Evolutionary conservation across 2,113 vertebrate species (phyloP), one percentile per base, ranked within the genome.

Genomic region (Deroptyus accipitrinus): DNA sequence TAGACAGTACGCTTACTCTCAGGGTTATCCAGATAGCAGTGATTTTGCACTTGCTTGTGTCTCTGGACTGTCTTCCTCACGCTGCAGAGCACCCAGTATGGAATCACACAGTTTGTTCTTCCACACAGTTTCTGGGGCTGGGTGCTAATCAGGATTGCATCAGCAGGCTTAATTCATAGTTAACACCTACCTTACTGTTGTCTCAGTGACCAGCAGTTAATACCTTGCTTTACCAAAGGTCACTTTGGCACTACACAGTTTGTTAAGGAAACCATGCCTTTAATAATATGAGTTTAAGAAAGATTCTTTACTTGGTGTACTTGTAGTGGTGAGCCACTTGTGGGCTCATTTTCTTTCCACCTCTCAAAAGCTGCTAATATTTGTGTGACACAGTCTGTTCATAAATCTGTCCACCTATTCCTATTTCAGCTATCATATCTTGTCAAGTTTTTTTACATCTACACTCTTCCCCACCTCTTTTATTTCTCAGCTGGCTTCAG

Each of bases 1-100:
- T 3, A 5, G 46, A 61, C 1, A 3, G 17, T 39, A 18, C 0
- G 0, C 13, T 24, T 30, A 6, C 42, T 62, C 4, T 35, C 13
- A 5, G 67, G 20, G 4, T 76, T 82, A 27, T 13, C 9, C 3
- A 2, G 41, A 44, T 20, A 41, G 17, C 14, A 61, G 3, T 44
- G 74, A 19, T 17, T 44, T 27, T n/a, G 66, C 74, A 42, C 41
- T 86, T 22, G 28, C 37, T 80, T 35, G 37, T 83, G 51, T 17
- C 42, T 55, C 74, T 62, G 33, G 28, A 17, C 16, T 75, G 33
- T 39, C 33, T 63, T 30, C 10, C 13, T 63, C 30, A 3, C 0
- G 0, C 42, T 68, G 83, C 57, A 52, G n/a, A 83, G 35, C 54
- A 28, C 35, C 18, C 25, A 37, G 31, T 42, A 8, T 6, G 37